phyloP scores from a whole-genome alignment of 1,140 invertebrate genomes.

The Drosophila pachea region DNA sequence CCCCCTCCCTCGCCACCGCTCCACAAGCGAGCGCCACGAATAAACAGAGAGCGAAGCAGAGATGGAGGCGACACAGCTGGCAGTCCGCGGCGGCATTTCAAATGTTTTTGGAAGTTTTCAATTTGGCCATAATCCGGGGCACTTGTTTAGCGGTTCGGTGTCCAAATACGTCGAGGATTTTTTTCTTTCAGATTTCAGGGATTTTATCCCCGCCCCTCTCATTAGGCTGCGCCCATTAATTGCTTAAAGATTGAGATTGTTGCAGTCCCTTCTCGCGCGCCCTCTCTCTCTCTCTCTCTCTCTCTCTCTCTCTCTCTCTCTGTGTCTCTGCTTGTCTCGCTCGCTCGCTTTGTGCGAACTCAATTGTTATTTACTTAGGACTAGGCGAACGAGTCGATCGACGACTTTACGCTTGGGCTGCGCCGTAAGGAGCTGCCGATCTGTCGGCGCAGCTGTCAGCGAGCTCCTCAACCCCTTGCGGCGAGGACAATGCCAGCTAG shows the following conservation, averaged over 20 bases:
- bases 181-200: conserved; percentile 43
- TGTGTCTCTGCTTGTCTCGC: no score
- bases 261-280: conserved; percentile 23
- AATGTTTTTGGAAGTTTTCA: conserved; percentile 58
- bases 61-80: conserved; percentile 52
- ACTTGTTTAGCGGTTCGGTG: conserved; percentile 36
- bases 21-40: conserved; percentile 37
- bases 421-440: conserved; percentile 38
- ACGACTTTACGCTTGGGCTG: conserved; percentile 58
- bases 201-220: conserved; percentile 60
- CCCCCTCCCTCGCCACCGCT: not conserved
- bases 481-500: no score
- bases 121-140: conserved; percentile 52
- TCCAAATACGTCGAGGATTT: conserved; percentile 19
- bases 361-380: conserved; percentile 68
- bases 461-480: conserved; percentile 57
- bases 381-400: conserved; percentile 44
- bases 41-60: conserved; percentile 39
- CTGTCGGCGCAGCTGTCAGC: conserved; percentile 60
- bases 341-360: conserved; percentile 39
- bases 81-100: conserved; percentile 46
- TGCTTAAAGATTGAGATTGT: conserved; percentile 71
- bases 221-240: conserved; percentile 59
- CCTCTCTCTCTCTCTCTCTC: not conserved
- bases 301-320: conserved; percentile 12